Evolutionary conservation across 2,797 vertebrate species (phyloP), one percentile per base, ranked within the genome.

Genomic region (Dendrocincla fuliginosa): DNA sequence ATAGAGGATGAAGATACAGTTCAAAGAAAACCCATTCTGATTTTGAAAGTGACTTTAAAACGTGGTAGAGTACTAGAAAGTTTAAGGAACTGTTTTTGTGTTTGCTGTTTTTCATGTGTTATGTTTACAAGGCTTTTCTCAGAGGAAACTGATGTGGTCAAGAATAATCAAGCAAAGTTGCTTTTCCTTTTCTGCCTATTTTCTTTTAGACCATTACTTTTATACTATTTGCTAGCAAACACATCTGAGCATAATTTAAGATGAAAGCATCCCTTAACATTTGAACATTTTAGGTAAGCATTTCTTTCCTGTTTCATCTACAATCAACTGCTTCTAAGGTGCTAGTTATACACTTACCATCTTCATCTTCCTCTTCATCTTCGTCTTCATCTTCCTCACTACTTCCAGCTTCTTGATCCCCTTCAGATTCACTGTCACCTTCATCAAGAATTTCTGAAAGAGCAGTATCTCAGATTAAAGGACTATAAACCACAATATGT

Each of bases 371-470:
- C 92, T 24, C 98, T 3, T 98, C 98, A 2, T 99, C 98, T 0
- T 98, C 98, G 0, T 99, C 99, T 1, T 99, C 99, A 1, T 99
- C 99, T 4, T 99, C 99, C 10, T 98, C 99, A 42, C 98, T 99
- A 93, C 98, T 99, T 28, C 98, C 99, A 71, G 96, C 99, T 10
- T 99, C 99, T 22, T 98, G 98, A 16, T 98, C 99, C 47, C 94
- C 97, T 84, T 97, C 98, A 33, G 99, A 99, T 83, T 99, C 99
- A 85, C 98, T 99, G 97, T 99, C 99, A 92, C 99, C 99, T 95
- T 99, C 99, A 77, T 99, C 99, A 96, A 99, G 98, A 95, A 99
- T 99, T 96, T 99, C 99, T 99, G 96, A 39, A 95, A 96, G 16
- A 86, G 44, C 61, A 80, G 89, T 64, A 93, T n/a, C 16, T 24